Base-by-base conservation (phyloP, 1,140 invertebrate genomes). In the Macrocentrus cingulum region DNA sequence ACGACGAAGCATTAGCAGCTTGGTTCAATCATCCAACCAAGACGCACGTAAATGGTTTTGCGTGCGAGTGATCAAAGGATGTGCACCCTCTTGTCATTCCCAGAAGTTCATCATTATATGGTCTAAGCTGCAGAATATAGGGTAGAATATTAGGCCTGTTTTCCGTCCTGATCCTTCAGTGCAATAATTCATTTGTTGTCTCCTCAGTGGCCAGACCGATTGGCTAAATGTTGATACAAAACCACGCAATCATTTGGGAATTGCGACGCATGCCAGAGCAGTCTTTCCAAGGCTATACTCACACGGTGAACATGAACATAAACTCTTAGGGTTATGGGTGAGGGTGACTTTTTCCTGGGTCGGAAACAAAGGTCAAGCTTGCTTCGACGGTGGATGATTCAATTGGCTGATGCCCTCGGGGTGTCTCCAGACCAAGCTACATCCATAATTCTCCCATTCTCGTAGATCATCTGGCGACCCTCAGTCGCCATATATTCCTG, bases 331-430 rank as follows among this genome's bases (percentile, higher is more conserved):
- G 16, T 23, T 13, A 7, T 36, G 7, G 34, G 32, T 22, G 19
- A 23, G 46, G 20, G 32, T 11, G 22, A 25, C 19, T 32, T 5
- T 42, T 45, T 8, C 46, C n/a, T 36, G 18, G n/a, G 36, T 23
- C 46, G 1, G 29, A 59, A 39, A 49, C 45, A 56, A 56, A 57
- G 37, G 46, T 57, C 46, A 36, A 53, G 18, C 2, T 19, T 37
- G 34, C 46, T 36, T 50, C 34, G 13, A 41, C 49, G n/a, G 9
- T 48, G 20, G 36, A 50, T 42, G 22, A 57, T 57, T 57, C 55
- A 50, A 50, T 57, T 42, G 36, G 22, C 36, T 37, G 5, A 29
- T 42, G 23, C 16, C 45, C 36, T 49, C 16, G 7, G 46, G 46
- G 22, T 57, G 22, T 29, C 45, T 32, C 16, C 13, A 39, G 7